Evolutionary conservation across 2,113 vertebrate genomes (phyloP), one percentile per base, ranked within the genome.

Genomic region (Geococcyx californianus): DNA sequence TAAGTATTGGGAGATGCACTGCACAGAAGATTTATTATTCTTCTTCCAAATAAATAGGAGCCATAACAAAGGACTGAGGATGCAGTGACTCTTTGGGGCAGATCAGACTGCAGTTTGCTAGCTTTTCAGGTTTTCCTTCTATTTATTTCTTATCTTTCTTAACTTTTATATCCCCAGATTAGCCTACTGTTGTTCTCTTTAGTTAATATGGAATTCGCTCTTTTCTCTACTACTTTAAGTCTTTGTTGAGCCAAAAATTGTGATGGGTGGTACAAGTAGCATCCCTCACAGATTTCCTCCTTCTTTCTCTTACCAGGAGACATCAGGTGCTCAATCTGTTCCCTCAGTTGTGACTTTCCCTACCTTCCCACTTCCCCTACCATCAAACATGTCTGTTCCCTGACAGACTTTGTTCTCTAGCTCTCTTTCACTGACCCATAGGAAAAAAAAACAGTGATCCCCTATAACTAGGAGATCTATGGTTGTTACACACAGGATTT

Each of bases 241-340:
- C 12, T 10, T 44, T 72, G 7, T 56, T 23, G 70, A 49, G 7
- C 10, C 73, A 60, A 73, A 72, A 93, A 52, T 3, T 36, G 21
- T 16, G 17, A 83, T 45, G 14, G 20, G 10, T 2, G 3, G 19
- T 47, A 47, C 0, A 4, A n/a, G 8, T n/a, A 60, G 2, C 19
- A 45, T 66, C 40, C 24, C 0, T 6, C 52, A 59, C 20, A 49
- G 9, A 13, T 69, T 93, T 77, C 40, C 60, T 63, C 20, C 51
- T 81, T 67, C 79, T 84, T 67, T 59, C 24, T 68, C n/a, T n/a
- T 73, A 10, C 54, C n/a, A 40, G 2, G 34, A 81, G 28, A 1
- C 10, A 17, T 52, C 29, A 60, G 31, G 17, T 44, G n/a, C 24
- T 67, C 47, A 78, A 13, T 16, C 26, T 68, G 11, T 60, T 85